Evolutionary conservation across 2,797 vertebrate species (phyloP), one percentile per base, ranked within the genome.

Genomic region (Perodicticus potto): DNA sequence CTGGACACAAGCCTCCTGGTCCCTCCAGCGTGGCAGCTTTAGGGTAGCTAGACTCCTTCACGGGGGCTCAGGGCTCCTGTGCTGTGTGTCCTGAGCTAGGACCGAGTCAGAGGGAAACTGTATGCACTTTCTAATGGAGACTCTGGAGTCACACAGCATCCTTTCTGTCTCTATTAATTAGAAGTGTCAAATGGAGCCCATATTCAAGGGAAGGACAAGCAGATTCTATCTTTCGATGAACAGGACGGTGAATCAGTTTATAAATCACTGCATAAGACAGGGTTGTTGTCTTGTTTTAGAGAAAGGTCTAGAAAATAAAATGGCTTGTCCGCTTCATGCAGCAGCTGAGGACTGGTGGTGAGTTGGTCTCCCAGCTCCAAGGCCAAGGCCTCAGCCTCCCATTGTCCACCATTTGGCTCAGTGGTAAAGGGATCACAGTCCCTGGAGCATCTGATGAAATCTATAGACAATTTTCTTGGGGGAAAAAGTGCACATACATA

Each of bases 371-470:
- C 8, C 19, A 4, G 22, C 37, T 67, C 61, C 23, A 22, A 77
- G 63, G 57, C 29, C 93, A 59, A 86, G 14, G 25, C 5, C 45
- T 83, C 61, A 16, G 49, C 10, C 65, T 61, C 65, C 49, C 49
- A 53, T 14, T 43, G 7, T 12, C 61, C 23, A 19, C 23, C 37
- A 72, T 63, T 49, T 59, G 77, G 65, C 69, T 67, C 16, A 6
- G 10, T 67, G 86, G 63, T 61, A 69, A 69, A 90, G 61, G 70
- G 32, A 14, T 34, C 88, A n/a, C 45, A 83, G 43, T 34, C 23
- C 34, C 61, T 25, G 14, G 85, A 90, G 32, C 73, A 86, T 19
- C n/a, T 32, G 63, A 89, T 22, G 22, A 87, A 96, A 80, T 81
- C 34, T 86, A 13, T 5, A 65, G 73, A 81, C 11, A 34, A 37